These are phyloP conservation scores for Aleiodes testaceus DNA, from an alignment of 2,888 invertebrate species.

Conservation along the genomic window DNA sequence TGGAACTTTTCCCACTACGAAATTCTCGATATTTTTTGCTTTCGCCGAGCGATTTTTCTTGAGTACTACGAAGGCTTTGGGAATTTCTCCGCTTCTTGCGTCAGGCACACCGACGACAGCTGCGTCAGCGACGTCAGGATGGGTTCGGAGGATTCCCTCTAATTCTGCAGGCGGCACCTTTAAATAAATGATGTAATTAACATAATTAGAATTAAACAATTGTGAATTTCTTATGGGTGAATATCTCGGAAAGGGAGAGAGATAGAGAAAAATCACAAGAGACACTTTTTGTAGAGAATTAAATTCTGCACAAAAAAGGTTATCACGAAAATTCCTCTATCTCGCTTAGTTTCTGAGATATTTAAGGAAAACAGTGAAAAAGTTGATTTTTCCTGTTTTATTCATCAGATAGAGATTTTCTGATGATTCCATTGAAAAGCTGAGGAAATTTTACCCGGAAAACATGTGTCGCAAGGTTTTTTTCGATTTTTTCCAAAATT, in stretches of 20 bases:
- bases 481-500: too few species aligned
- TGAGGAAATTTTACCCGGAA: too few species aligned
- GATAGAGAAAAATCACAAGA: too few species aligned
- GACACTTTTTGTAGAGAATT: too few species aligned
- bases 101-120: conserved; percentile 88
- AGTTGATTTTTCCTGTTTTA: not conserved
- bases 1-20: conserved; percentile 81
- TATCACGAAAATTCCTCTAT: too few species aligned
- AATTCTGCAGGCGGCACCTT: conserved; percentile 93
- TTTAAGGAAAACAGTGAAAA: not conserved
- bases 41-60: conserved; percentile 73
- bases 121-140: conserved; percentile 84
- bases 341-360: not conserved
- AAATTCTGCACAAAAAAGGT: too few species aligned
- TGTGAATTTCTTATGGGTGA: too few species aligned
- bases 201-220: not conserved
- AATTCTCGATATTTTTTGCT: conserved; percentile 77
- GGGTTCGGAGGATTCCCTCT: conserved; percentile 82
- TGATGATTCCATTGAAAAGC: too few species aligned
- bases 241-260: not conserved
- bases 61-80: conserved; percentile 82
- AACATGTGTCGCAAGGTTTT: too few species aligned
- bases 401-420: too few species aligned
- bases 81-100: conserved; percentile 81
- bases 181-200: not conserved